Base-by-base conservation (phyloP, 2,797 vertebrate species). In the Scomberomorus guttatus region DNA sequence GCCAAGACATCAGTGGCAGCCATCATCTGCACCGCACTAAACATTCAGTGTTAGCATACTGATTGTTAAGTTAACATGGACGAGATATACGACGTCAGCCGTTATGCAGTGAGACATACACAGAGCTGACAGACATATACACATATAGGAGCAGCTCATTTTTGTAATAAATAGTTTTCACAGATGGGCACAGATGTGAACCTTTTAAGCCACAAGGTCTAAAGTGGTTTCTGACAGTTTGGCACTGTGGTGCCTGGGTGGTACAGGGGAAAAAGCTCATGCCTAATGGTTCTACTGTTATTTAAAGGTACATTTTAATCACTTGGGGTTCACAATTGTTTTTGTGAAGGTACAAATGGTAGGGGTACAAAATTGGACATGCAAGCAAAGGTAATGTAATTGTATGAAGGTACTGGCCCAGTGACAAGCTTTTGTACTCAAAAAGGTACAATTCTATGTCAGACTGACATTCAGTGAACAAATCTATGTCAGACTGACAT, bases 11-110 rank as follows among this genome's bases (percentile, higher is more conserved):
- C 77, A 86, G 60, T 37, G 71, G 74, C 72, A 72, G 75, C 69
- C 82, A 78, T 91, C 87, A 82, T 42, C 3, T 32, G 34, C 46
- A 56, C 44, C 4, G 56, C 27, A 68, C 81, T 89, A 83, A 85
- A 89, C 89, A 89, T 87, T 89, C 82, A 88, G 70, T 72, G 84
- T 70, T 25, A 46, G 67, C 60, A 79, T 27, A 77, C 48, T 80
- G 87, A 86, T 65, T 77, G 77, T 79, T 73, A 85, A 82, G 55
- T 72, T 79, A 85, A 87, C 74, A 54, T 72, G 69, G 59, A 73
- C 58, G 69, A 81, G 59, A 90, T 86, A 84, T 80, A 82, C 6
- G 63, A 77, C 32, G 54, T 27, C 25, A 37, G 27, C 52, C 13
- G 11, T 46, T 69, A 32, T 34, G 70, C 81, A 72, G 57, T 1